Conservation (phyloP, 2,888 invertebrate genomes). For the Amaurobius ferox region DNA sequence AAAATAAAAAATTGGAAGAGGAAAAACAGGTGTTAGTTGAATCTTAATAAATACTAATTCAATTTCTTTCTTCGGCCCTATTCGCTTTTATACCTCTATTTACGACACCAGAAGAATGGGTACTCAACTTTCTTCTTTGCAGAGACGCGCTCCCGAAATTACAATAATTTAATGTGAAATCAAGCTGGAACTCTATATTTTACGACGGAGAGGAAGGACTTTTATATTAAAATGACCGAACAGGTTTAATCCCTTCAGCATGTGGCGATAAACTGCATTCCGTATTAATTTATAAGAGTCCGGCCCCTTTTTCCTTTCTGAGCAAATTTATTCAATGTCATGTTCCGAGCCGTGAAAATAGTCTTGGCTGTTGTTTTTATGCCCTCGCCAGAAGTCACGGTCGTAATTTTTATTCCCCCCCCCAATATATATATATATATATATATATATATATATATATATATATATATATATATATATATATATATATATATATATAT, state of each 20-base stretch:
- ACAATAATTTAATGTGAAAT: slow-evolving; percentile 18
- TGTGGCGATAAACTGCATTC: slow-evolving; percentile 28
- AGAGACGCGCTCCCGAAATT: slow-evolving; percentile 7
- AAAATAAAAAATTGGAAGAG: neutral
- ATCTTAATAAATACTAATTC: slow-evolving; percentile 10
- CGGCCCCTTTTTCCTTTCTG: neutral
- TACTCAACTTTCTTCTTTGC: neutral
- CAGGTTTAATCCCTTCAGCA: slow-evolving; percentile 32
- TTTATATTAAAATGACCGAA: slow-evolving; percentile 6
- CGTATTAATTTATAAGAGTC: slow-evolving; percentile 53
- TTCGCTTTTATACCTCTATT: slow-evolving; percentile 49
- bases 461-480: too few species aligned
- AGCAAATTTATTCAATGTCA: slow-evolving; percentile 15
- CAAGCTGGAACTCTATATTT: slow-evolving; percentile 13
- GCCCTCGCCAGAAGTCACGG: slow-evolving; percentile 16
- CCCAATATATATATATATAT: too few species aligned
- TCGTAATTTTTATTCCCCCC: slow-evolving; percentile 3
- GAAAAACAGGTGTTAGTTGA: slow-evolving; percentile 26
- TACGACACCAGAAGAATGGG: slow-evolving; percentile 24
- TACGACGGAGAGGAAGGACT: slow-evolving; percentile 18
- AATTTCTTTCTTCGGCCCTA: neutral
- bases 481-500: too few species aligned
- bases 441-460: too few species aligned
- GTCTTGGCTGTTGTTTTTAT: slow-evolving; percentile 8
- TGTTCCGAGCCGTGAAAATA: neutral